Evolutionary conservation across 1,140 invertebrate genomes (phyloP).

Genomic region (Pseudomyrmex sp.): DNA sequence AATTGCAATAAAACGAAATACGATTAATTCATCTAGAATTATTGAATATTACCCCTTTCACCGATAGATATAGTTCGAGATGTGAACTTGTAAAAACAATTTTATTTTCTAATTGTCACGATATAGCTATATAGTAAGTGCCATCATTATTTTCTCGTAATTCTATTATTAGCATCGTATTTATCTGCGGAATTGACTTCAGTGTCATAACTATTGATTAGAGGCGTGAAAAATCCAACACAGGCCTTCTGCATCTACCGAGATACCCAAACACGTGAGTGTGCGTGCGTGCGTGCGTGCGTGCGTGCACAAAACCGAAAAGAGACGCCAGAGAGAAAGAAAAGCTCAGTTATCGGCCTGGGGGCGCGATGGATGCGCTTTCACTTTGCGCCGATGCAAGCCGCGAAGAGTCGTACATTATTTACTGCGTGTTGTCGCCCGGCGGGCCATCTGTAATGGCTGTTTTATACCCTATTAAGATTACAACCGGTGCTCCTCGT

Average conservation of each 20-base stretch:
- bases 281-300: not conserved
- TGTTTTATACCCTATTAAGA: constrained; percentile 83
- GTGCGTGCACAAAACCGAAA: constrained; percentile 3
- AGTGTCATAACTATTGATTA: constrained; percentile 27
- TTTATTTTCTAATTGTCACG: too few species aligned
- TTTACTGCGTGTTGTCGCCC: constrained; percentile 81
- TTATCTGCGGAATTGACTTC: constrained; percentile 6
- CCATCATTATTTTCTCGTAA: too few species aligned
- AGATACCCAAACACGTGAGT: not conserved
- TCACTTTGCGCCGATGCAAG: constrained; percentile 43
- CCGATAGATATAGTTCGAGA: too few species aligned
- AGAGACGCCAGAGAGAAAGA: constrained; percentile 13
- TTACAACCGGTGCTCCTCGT: constrained; percentile 75
- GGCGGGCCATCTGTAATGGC: constrained; percentile 83
- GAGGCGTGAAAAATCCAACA: constrained; percentile 42
- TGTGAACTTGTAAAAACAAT: too few species aligned
- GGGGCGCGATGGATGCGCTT: constrained; percentile 30
- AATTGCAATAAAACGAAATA: too few species aligned
- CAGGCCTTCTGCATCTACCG: constrained; percentile 9
- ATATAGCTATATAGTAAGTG: too few species aligned
- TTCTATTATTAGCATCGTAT: too few species aligned
- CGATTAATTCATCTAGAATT: too few species aligned
- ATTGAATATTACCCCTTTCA: too few species aligned
- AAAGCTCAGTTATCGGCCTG: constrained; percentile 57
- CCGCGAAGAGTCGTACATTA: constrained; percentile 67